These are phyloP conservation scores for Pelobates fuscus DNA, from an alignment of 2,113 vertebrate genomes.

Conservation along the genomic window DNA sequence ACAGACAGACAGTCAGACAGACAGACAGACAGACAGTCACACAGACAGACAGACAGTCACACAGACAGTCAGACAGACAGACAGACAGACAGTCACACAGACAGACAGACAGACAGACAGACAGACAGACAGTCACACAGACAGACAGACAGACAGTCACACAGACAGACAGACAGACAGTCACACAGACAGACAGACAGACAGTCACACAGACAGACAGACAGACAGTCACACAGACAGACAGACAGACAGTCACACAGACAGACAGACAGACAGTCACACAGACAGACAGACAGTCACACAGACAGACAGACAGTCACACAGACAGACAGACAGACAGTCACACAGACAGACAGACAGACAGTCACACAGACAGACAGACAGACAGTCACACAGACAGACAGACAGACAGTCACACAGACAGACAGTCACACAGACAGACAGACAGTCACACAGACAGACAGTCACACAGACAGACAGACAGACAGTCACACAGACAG, in stretches of 20 bases:
- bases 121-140: constrained; percentile 6
- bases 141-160: constrained; percentile 2
- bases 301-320: constrained; percentile 1
- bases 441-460: not conserved
- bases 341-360: constrained; percentile 1
- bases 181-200: not conserved
- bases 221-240: not conserved
- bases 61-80: constrained; percentile 6
- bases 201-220: constrained; percentile 2
- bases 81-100: constrained; percentile 2
- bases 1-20: constrained; percentile 7
- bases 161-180: constrained; percentile 10
- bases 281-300: constrained; percentile 1
- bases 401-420: not conserved
- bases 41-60: constrained; percentile 2
- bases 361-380: constrained; percentile 1
- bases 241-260: not conserved
- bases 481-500: constrained; percentile 1
- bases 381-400: constrained; percentile 1
- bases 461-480: constrained; percentile 1
- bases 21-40: constrained; percentile 2
- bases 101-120: constrained; percentile 9
- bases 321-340: constrained; percentile 7
- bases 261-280: constrained; percentile 1
- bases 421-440: not conserved